These are phyloP conservation scores for Choloepus didactylus DNA, from an alignment of 2,797 vertebrate genomes.

Conservation along the genomic window DNA sequence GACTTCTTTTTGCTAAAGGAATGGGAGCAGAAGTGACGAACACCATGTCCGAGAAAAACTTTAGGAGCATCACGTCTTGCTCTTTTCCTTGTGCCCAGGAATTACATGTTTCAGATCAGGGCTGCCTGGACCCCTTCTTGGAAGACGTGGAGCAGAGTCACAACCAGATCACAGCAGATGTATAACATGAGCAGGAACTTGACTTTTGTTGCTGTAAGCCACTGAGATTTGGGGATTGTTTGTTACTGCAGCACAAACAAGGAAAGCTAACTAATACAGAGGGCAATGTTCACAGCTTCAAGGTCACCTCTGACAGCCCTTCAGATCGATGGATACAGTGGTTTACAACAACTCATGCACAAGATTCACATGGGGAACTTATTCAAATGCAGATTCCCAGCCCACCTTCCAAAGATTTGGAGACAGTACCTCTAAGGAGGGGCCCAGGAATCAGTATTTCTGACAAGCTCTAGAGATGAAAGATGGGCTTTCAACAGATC, in stretches of 20 bases:
- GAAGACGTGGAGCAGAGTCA: background rate
- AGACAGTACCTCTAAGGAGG: constrained; percentile 1
- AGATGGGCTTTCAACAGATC: background rate
- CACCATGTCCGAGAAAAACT: background rate
- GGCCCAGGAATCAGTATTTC: background rate
- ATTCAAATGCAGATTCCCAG: constrained; percentile 17
- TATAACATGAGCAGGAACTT: background rate
- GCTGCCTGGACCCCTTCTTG: background rate
- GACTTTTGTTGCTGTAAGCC: background rate
- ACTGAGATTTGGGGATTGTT: background rate
- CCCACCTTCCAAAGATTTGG: background rate
- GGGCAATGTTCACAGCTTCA: background rate
- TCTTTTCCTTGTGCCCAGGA: background rate
- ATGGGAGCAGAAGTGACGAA: background rate
- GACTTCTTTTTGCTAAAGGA: background rate
- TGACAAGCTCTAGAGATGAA: background rate
- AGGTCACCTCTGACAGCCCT: background rate
- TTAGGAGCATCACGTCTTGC: background rate
- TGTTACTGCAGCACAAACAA: background rate
- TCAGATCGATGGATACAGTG: background rate
- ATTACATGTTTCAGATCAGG: background rate
- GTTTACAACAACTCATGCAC: background rate
- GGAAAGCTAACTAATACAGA: background rate
- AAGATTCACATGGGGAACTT: background rate
- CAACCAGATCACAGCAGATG: background rate